These are phyloP conservation scores for Hoplias malabaricus DNA, from an alignment of 2,113 vertebrate species.

Conservation along the genomic window DNA sequence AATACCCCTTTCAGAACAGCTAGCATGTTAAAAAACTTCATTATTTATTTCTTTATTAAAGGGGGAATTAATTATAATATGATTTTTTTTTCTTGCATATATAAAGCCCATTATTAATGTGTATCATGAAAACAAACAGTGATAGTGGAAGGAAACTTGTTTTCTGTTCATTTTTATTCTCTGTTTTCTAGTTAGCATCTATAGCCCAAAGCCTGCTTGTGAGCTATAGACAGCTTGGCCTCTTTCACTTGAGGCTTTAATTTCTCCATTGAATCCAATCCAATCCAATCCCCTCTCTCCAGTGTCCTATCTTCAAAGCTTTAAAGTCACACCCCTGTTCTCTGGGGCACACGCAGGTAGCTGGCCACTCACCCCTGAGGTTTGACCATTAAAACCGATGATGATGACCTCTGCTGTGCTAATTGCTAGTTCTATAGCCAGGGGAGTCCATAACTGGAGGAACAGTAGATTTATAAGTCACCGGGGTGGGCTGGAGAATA, in stretches of 20 bases:
- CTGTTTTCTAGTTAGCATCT: too few relatives aligned
- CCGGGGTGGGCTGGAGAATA: neutral
- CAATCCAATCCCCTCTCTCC: neutral
- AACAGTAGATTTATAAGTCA: constrained; percentile 6
- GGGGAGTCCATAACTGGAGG: constrained; percentile 1
- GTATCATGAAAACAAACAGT: too few relatives aligned
- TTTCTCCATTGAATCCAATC: neutral
- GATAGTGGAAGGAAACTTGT: too few relatives aligned
- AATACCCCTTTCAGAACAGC: too few relatives aligned
- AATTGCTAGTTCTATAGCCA: constrained; percentile 3
- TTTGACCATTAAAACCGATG: constrained; percentile 29
- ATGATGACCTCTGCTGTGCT: constrained; percentile 26
- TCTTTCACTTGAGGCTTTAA: neutral
- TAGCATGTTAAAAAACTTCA: too few relatives aligned
- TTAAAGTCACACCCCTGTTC: too few relatives aligned
- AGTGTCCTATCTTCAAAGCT: neutral
- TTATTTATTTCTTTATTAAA: too few relatives aligned
- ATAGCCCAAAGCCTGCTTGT: neutral
- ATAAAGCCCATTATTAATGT: too few relatives aligned
- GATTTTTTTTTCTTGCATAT: too few relatives aligned
- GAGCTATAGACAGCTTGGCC: neutral
- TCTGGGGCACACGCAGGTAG: neutral
- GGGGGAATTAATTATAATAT: too few relatives aligned
- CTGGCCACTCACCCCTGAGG: neutral
- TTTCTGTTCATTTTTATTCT: too few relatives aligned